These are phyloP conservation scores for Thelaira solivaga DNA, from an alignment of 2,888 invertebrate genomes.

Conservation along the genomic window DNA sequence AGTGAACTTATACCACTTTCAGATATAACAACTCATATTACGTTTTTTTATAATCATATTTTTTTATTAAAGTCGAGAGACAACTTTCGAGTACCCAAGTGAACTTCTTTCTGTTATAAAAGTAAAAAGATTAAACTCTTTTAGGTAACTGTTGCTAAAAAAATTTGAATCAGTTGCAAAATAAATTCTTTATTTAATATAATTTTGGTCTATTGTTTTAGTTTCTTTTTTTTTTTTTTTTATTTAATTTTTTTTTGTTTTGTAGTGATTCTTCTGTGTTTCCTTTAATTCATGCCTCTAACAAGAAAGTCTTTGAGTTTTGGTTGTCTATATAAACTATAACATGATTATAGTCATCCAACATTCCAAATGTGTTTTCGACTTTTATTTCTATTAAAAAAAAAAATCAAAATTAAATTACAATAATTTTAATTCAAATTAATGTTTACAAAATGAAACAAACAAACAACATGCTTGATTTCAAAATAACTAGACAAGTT, in stretches of 20 bases:
- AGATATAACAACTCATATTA: too few species aligned
- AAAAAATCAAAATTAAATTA: too few species aligned
- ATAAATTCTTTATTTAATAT: conserved; percentile 24
- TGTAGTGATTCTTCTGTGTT: background rate
- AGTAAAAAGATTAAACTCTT: background rate
- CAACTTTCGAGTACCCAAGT: too few species aligned
- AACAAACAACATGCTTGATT: background rate
- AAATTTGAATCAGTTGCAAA: conserved; percentile 29
- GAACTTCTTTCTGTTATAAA: background rate
- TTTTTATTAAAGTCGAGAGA: too few species aligned
- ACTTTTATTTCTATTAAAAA: background rate
- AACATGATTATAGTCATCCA: conserved; percentile 18
- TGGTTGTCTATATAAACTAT: background rate
- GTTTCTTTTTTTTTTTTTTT: background rate
- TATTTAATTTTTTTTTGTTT: background rate
- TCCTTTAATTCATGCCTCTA: conserved; percentile 22
- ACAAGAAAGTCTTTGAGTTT: conserved; percentile 1
- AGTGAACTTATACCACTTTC: too few species aligned
- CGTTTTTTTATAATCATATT: too few species aligned
- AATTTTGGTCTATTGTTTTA: conserved; percentile 2
- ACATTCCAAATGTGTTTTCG: background rate
- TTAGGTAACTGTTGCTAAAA: conserved; percentile 1
- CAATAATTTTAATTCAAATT: conserved; percentile 14
- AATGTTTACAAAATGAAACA: background rate
- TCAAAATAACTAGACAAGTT: too few species aligned